phyloP scores from a whole-genome alignment of 2,113 vertebrate genomes.

The Lathamus discolor region DNA sequence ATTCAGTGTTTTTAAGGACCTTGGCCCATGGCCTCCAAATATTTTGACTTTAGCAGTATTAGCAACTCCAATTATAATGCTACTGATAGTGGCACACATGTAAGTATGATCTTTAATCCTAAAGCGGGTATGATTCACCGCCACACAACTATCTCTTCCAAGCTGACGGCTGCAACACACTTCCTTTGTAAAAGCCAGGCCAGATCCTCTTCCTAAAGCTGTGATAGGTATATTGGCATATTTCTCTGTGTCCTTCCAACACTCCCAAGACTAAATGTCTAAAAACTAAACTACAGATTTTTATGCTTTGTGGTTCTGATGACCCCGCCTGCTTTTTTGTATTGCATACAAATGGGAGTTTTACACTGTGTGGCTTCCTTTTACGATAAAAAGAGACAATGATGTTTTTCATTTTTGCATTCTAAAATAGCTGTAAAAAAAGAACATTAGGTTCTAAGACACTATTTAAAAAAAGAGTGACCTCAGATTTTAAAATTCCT shows the following conservation, averaged over 20 bases:
- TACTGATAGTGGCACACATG: background rate
- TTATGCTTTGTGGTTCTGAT: background rate
- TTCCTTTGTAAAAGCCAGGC: background rate
- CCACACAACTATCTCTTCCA: background rate
- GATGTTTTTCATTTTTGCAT: background rate
- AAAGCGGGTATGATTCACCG: background rate
- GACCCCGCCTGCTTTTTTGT: background rate
- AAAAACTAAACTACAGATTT: background rate
- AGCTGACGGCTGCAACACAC: background rate
- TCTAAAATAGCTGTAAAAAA: background rate
- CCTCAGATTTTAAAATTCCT: background rate
- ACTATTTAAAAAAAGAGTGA: background rate
- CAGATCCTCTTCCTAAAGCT: background rate
- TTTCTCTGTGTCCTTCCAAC: background rate
- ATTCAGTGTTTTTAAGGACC: background rate
- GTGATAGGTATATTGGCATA: background rate
- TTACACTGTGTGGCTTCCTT: background rate
- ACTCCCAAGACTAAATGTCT: background rate
- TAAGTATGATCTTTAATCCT: background rate
- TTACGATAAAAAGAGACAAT: background rate
- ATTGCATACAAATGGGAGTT: background rate
- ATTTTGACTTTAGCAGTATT: background rate
- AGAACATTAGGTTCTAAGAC: background rate
- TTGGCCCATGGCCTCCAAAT: background rate
- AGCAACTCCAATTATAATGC: background rate